Base-by-base conservation (phyloP, 2,888 invertebrate genomes). In the Sepiola atlantica region DNA sequence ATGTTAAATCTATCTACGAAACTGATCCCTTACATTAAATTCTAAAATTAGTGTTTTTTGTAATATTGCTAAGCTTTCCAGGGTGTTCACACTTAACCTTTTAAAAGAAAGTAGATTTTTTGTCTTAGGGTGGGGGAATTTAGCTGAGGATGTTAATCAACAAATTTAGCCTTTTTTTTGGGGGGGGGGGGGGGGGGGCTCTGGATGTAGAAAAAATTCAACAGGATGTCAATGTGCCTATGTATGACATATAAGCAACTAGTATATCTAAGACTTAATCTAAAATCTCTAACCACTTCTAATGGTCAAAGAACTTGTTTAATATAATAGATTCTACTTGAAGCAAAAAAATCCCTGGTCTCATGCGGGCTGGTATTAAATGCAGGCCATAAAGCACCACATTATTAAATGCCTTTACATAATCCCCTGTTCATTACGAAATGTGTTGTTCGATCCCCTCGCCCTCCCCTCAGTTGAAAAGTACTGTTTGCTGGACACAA, bases 401-500 rank as follows among this genome's bases (percentile, higher is more conserved):
- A 77, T 32, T 77, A 77, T 77, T 77, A 77, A 77, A 77, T 77
- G 77, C 77, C 32, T n/a, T 77, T 77, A 32, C 77, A 77, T 77
- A 77, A 77, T 77, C 77, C 77, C n/a, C 77, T 32, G n/a, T 77
- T 77, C 77, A 77, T 77, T 77, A 77, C n/a, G 77, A 77, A 77
- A 77, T n/a, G 77, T 77, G 77, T 77, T 77, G 77, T 77, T 77
- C 77, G n/a, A n/a, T 14, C 45, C 45, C 45, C 45, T 45, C 45
- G 8, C 45, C 45, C 45, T 45, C 45, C 45, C 45, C 45, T 45
- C 8, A 45, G 18, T 77, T n/a, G 12, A n/a, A n/a, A 77, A 77
- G 77, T n/a, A 77, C 77, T n/a, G n/a, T 77, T 77, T 77, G 77
- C 77, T 32, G 77, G 77, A 32, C 77, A 77, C 77, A 77, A 77